Percentiles rank a stretch among this genome's conserved stretches.
These are phyloP conservation scores for Aplochiton taeniatus DNA, from an alignment of 2,797 vertebrate genomes.

Conservation along the genomic window DNA sequence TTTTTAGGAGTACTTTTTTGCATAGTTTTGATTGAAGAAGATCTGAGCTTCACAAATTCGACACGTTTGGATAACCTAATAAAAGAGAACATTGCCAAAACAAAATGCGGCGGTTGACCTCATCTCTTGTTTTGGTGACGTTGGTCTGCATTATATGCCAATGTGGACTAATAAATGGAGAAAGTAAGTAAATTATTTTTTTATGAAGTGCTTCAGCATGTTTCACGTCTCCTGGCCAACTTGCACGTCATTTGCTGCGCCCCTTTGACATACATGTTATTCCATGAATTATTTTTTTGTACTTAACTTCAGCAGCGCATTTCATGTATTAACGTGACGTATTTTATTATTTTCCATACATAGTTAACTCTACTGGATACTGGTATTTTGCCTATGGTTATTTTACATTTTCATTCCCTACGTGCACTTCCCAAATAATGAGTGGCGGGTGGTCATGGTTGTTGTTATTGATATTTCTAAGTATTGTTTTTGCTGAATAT, in stretches of 20 bases:
- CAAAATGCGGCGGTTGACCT: constrained; percentile 75
- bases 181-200: constrained; percentile 75
- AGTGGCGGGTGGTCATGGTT: too few relatives aligned
- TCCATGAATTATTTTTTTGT: too few relatives aligned
- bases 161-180: constrained; percentile 75
- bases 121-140: constrained; percentile 71
- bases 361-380: too few relatives aligned
- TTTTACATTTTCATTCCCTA: too few relatives aligned
- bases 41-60: constrained; percentile 27
- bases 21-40: constrained; percentile 25
- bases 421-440: too few relatives aligned
- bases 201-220: neutral
- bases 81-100: constrained; percentile 41
- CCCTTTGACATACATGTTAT: neutral
- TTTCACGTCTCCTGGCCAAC: constrained; percentile 1
- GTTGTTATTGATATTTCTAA: constrained; percentile 41
- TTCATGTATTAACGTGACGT: too few relatives aligned
- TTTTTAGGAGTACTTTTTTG: constrained; percentile 24
- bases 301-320: too few relatives aligned
- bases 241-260: neutral
- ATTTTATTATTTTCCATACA: too few relatives aligned
- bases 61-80: constrained; percentile 37
- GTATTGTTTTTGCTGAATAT: constrained; percentile 15
- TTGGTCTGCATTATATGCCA: constrained; percentile 72
- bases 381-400: too few relatives aligned